Conservation (phyloP, 1,140 invertebrate genomes). For the Drosophila arizonae region DNA sequence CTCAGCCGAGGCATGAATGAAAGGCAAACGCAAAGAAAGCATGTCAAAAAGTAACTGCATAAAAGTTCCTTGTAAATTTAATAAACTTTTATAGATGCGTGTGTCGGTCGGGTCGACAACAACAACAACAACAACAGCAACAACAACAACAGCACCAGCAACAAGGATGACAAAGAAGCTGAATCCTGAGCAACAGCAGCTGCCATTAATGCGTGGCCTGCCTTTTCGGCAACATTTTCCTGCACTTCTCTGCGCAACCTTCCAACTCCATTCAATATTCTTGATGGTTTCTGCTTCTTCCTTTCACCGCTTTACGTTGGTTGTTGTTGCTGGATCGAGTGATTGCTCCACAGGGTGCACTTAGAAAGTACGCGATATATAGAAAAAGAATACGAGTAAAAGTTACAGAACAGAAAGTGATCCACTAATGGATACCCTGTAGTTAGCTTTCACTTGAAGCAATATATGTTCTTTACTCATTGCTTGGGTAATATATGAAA, state of each 20-base stretch:
- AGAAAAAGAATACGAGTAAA: constrained; percentile 8
- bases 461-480: too few species aligned
- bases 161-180: constrained; percentile 31
- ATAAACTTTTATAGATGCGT: constrained; percentile 78
- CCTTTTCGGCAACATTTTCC: constrained; percentile 17
- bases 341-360: constrained; percentile 79
- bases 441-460: background rate
- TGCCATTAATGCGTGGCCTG: constrained; percentile 73
- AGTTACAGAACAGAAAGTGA: background rate
- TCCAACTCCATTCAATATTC: constrained; percentile 58
- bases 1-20: constrained; percentile 35
- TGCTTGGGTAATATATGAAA: too few species aligned
- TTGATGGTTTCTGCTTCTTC: constrained; percentile 34
- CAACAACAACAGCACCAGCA: constrained; percentile 13
- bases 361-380: constrained; percentile 56
- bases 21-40: constrained; percentile 48
- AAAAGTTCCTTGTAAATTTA: constrained; percentile 81
- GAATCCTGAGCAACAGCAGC: constrained; percentile 54
- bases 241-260: background rate
- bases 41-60: constrained; percentile 82
- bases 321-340: constrained; percentile 61
- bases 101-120: constrained; percentile 23
- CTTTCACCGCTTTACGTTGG: constrained; percentile 2
- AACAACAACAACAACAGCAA: background rate
- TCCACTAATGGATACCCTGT: background rate